Evolutionary conservation across 1,140 invertebrate species (phyloP).

Genomic region (Cecropterus lyciades): DNA sequence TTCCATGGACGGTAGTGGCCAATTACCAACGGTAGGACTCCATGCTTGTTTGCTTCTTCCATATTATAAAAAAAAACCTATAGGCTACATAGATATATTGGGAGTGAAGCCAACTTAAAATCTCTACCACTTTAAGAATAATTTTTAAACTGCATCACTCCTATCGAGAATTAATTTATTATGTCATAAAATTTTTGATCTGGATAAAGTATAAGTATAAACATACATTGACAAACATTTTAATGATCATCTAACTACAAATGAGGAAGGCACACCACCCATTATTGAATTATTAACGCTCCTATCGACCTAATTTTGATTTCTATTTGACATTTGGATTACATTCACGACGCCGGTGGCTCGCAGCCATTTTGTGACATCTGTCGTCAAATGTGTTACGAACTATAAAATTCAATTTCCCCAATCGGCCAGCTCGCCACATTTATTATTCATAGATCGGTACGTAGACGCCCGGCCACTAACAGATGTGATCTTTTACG

Average conservation of each 20-base stretch:
- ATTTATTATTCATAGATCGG: constrained; percentile 83
- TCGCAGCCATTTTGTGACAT: constrained; percentile 80
- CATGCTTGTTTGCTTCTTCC: too few relatives aligned
- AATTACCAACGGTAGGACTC: too few relatives aligned
- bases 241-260: constrained; percentile 43
- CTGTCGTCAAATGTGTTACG: constrained; percentile 81
- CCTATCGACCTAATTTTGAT: constrained; percentile 83
- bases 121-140: too few relatives aligned
- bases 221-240: constrained; percentile 2
- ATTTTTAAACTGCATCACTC: too few relatives aligned
- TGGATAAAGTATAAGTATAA: too few relatives aligned
- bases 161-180: too few relatives aligned
- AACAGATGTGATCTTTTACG: constrained; percentile 83
- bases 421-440: constrained; percentile 79
- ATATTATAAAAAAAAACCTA: too few relatives aligned
- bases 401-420: constrained; percentile 85
- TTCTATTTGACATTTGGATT: constrained; percentile 83
- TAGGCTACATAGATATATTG: too few relatives aligned
- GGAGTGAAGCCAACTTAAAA: too few relatives aligned
- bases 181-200: too few relatives aligned
- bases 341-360: constrained; percentile 66
- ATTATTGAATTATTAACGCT: constrained; percentile 84
- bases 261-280: constrained; percentile 47
- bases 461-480: constrained; percentile 76
- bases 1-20: too few relatives aligned